Percentiles rank a stretch among this genome's conserved stretches.
Evolutionary conservation across 2,797 vertebrate species (phyloP).

Genomic region (Perodicticus potto): DNA sequence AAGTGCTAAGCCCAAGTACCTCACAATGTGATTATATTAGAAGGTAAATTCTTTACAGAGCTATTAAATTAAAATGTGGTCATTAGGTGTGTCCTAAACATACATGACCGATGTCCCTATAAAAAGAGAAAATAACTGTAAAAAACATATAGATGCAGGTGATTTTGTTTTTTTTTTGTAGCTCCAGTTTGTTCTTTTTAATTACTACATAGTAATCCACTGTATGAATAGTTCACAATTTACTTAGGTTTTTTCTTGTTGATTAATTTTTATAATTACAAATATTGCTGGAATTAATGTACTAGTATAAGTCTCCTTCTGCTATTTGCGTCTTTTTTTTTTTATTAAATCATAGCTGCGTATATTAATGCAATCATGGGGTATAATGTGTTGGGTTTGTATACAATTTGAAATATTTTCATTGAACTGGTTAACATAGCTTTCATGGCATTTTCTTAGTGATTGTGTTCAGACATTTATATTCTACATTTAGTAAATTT

Average conservation of each 20-base stretch:
- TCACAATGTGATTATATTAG: not conserved
- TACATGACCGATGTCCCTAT: not conserved
- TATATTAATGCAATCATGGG: no score
- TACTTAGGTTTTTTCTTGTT: not conserved
- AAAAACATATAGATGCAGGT: no score
- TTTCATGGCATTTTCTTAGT: no score
- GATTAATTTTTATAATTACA: conserved; percentile 48
- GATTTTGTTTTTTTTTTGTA: no score
- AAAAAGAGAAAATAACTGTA: not conserved
- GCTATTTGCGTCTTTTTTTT: not conserved
- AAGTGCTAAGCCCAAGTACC: not conserved
- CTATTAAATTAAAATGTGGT: not conserved
- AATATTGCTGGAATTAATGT: conserved; percentile 23
- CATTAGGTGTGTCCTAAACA: not conserved
- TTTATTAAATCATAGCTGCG: no score
- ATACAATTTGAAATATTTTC: no score
- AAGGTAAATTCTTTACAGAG: not conserved
- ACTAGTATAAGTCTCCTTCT: not conserved
- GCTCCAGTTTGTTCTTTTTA: conserved; percentile 16
- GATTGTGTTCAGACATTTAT: no score
- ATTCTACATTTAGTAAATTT: no score
- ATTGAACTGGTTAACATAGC: no score
- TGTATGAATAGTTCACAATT: not conserved
- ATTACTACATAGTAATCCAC: not conserved
- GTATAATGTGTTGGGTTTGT: no score